Base-by-base conservation (phyloP, 2,113 vertebrate genomes). In the Mobula birostris region DNA sequence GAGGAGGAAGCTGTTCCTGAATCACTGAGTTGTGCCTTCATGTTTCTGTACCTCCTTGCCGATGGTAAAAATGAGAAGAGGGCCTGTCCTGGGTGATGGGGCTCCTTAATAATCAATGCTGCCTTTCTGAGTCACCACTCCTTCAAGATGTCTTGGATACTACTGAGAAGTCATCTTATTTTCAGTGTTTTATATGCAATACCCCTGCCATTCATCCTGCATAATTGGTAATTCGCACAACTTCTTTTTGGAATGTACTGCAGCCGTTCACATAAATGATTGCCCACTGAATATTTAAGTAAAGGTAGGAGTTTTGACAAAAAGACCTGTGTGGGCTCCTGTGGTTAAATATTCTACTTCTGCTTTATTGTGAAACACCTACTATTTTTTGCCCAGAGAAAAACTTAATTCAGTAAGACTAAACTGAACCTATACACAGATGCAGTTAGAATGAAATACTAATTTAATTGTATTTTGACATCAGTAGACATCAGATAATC, bases 201-300 rank as follows among this genome's bases (percentile, higher is more conserved):
- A 6, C 4, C 5, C 68, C 19, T 72, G 66, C 21, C 40, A 72
- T 72, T 92, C 90, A 92, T 24, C 32, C 32, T 72, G 90, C 36
- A 72, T 40, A 32, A 70, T 40, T 72, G 8, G 72, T 88, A n/a
- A 88, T 63, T 61, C 11, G 15, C 56, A n/a, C n/a, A 17, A 58
- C 29, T 63, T 92, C 90, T 66, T 48, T 2, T 92, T 32, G 21
- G 83, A 92, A 40, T 24, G 19, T 92, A 70, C 66, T 40, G 32
- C 9, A 92, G 17, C 19, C 9, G 70, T 92, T 92, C 17, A 92
- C 66, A 72, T 92, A 7, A 27, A 72, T 27, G 70, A 70, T 92
- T 92, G 63, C 68, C 24, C 90, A 72, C n/a, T 92, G 66, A 40
- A 68, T 72, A 2, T 92, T 92, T 72, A 72, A 92, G 72, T 72